Conservation (phyloP, 2,797 vertebrate genomes). For the Lerista edwardsae region DNA sequence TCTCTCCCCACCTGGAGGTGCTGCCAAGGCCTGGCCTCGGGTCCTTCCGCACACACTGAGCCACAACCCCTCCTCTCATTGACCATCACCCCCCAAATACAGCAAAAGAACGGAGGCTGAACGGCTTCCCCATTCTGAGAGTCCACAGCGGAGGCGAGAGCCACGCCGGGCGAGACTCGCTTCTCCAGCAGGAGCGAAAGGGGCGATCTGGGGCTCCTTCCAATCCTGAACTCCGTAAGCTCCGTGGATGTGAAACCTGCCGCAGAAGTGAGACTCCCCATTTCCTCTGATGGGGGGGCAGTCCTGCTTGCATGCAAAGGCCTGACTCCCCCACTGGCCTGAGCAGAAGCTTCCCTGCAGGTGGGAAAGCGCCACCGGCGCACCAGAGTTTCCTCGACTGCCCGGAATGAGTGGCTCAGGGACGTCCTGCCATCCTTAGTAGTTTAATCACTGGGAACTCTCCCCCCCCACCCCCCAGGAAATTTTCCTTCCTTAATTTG, state of each 20-base stretch:
- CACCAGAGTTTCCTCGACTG: too few species aligned
- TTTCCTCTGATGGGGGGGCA: background rate
- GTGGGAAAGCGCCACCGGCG: background rate
- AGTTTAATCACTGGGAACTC: conserved; percentile 25
- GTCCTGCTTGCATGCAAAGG: too few species aligned
- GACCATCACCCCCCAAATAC: too few species aligned
- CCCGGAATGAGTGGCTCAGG: too few species aligned
- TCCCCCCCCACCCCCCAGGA: background rate
- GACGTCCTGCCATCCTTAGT: rapidly evolving
- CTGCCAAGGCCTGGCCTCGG: too few species aligned
- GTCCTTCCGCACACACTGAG: too few species aligned
- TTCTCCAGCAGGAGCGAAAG: background rate
- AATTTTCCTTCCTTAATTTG: conserved; percentile 38
- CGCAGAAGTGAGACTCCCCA: background rate
- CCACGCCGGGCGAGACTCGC: too few species aligned
- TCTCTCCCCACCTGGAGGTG: too few species aligned
- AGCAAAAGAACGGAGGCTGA: too few species aligned
- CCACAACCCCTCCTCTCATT: too few species aligned
- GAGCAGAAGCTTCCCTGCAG: background rate
- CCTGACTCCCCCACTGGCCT: background rate
- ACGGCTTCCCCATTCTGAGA: too few species aligned
- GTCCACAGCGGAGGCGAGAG: too few species aligned
- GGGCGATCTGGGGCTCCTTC: background rate
- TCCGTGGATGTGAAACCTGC: background rate
- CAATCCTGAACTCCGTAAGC: background rate